Percentiles rank a stretch among this genome's conserved stretches.
Conservation (phyloP, 2,797 vertebrate species). For the Cossypha heuglini region DNA sequence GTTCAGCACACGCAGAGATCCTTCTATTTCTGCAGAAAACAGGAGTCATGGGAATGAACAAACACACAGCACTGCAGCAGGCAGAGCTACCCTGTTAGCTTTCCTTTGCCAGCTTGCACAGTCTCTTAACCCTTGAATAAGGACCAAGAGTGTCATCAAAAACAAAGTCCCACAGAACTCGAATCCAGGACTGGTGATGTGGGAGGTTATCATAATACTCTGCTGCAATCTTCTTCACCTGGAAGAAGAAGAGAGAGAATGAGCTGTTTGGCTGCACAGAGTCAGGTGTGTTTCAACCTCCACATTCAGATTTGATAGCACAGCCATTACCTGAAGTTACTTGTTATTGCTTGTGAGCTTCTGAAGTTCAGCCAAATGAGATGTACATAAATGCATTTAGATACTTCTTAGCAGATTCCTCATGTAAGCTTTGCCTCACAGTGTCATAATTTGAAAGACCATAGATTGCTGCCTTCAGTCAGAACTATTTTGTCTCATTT, state of each 20-base stretch:
- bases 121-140: constrained; percentile 89
- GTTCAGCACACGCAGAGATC: not conserved
- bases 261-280: not conserved
- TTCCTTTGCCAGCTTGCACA: constrained; percentile 81
- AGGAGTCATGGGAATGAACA: not conserved
- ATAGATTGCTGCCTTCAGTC: not conserved
- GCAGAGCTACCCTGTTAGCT: not conserved
- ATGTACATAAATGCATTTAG: not conserved
- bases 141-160: constrained; percentile 91
- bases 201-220: constrained; percentile 94
- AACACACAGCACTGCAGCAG: not conserved
- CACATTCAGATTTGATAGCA: not conserved
- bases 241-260: constrained; percentile 34
- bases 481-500: not conserved
- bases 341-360: constrained; percentile 17
- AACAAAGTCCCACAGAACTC: constrained; percentile 95
- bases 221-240: constrained; percentile 95
- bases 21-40: not conserved
- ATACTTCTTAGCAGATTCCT: not conserved
- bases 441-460: not conserved
- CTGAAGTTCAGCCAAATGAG: constrained; percentile 16
- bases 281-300: not conserved
- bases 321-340: not conserved
- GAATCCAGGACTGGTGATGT: constrained; percentile 91
- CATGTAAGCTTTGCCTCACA: not conserved